These are phyloP conservation scores for Hirudinaria manillensis DNA, from an alignment of 2,888 invertebrate species.

Conservation along the genomic window DNA sequence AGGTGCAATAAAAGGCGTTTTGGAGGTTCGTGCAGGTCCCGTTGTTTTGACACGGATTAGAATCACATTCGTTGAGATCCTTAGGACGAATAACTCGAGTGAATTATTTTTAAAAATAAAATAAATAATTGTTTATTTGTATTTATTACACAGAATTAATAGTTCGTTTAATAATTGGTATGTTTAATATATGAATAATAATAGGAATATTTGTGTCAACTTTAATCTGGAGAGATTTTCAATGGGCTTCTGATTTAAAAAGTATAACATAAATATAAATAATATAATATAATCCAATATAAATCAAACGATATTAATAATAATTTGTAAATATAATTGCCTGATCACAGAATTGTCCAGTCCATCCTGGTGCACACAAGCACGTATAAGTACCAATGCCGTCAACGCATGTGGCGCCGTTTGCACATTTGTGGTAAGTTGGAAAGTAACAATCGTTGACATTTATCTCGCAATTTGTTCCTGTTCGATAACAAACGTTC, in stretches of 20 bases:
- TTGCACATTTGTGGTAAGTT: constrained; percentile 35
- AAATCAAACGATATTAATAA: not conserved
- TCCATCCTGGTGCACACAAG: constrained; percentile 37
- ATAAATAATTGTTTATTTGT: no score
- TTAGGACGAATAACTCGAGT: constrained; percentile 10
- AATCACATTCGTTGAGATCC: constrained; percentile 42
- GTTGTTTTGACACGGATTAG: constrained; percentile 41
- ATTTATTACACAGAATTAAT: no score
- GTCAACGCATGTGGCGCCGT: constrained; percentile 40
- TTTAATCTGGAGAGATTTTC: no score
- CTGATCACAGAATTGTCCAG: constrained; percentile 35
- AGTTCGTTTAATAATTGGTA: no score
- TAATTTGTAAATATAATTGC: not conserved
- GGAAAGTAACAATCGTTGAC: constrained; percentile 50
- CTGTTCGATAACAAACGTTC: constrained; percentile 18
- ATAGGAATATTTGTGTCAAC: no score
- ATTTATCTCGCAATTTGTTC: constrained; percentile 30
- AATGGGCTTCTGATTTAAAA: no score
- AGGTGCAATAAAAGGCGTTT: constrained; percentile 40
- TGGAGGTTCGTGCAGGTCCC: constrained; percentile 39
- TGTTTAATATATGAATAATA: no score
- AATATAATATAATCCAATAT: no score
- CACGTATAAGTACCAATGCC: constrained; percentile 38
- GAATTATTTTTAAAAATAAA: not conserved
- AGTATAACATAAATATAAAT: no score